Percentiles rank a stretch among this genome's conserved stretches.
phyloP scores from a whole-genome alignment of 1,140 invertebrate species.

The Cotesia glomerata region DNA sequence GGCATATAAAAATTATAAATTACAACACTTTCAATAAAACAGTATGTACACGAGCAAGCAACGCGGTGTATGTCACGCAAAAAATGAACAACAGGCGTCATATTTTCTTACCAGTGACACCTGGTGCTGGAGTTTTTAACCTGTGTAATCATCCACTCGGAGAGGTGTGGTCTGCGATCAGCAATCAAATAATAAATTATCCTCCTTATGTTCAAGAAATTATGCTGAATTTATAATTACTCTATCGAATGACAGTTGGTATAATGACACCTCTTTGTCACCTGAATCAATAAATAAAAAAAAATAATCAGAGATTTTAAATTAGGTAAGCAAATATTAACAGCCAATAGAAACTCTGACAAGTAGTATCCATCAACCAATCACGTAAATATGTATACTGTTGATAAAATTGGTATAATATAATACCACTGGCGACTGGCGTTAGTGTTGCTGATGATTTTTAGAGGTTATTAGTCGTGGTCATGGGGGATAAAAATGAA shows the following conservation, averaged over 20 bases:
- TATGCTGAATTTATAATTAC: too few species aligned
- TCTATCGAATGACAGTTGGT: too few species aligned
- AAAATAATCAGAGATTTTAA: too few species aligned
- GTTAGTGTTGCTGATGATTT: too few species aligned
- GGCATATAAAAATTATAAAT: not conserved
- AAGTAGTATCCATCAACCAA: too few species aligned
- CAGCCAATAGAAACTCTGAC: not conserved
- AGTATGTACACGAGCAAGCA: conserved; percentile 5
- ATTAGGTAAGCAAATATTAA: not conserved
- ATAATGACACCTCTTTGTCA: too few species aligned
- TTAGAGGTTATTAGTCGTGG: not conserved
- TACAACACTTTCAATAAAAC: not conserved
- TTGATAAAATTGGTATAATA: too few species aligned
- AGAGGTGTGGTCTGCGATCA: not conserved
- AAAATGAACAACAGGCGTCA: conserved; percentile 21
- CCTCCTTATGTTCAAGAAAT: too few species aligned
- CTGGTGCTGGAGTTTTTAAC: conserved; percentile 9
- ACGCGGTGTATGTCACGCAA: conserved; percentile 2
- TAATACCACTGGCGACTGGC: not conserved
- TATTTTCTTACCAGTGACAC: conserved; percentile 17
- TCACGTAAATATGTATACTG: too few species aligned
- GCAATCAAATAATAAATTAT: not conserved
- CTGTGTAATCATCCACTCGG: too few species aligned
- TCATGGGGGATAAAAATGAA: not conserved
- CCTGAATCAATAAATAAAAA: too few species aligned